A percentile compares a stretch with the other conserved stretches of the same genome.
Evolutionary conservation across 2,888 invertebrate species (phyloP).

Genomic region (Calliopum simillimum): DNA sequence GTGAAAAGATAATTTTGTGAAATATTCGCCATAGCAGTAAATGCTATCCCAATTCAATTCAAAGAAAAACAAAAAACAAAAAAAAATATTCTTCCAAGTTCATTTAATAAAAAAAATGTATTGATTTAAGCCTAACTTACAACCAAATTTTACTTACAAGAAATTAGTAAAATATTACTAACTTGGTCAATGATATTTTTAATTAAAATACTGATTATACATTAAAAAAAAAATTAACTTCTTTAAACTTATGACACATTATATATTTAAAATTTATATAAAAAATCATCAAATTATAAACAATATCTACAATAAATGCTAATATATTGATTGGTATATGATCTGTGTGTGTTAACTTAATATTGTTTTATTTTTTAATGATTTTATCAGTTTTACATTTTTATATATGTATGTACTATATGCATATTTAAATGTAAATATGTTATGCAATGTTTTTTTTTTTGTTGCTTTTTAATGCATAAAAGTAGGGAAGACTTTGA

Average conservation of each 20-base stretch:
- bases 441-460: slow-evolving; percentile 10
- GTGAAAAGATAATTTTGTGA: too few relatives aligned
- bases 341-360: slow-evolving; percentile 5
- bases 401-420: slow-evolving; percentile 5
- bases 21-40: too few relatives aligned
- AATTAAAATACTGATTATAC: slow-evolving; percentile 7
- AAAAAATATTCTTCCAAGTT: too few relatives aligned
- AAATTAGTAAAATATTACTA: too few relatives aligned
- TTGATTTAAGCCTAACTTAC: too few relatives aligned
- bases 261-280: background rate
- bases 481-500: slow-evolving; percentile 38
- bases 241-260: slow-evolving; percentile 15
- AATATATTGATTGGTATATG: background rate
- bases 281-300: background rate
- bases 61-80: too few relatives aligned
- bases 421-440: slow-evolving; percentile 19
- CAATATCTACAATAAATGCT: background rate
- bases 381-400: background rate
- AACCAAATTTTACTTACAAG: too few relatives aligned
- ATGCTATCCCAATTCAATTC: too few relatives aligned
- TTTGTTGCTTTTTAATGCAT: slow-evolving; percentile 14
- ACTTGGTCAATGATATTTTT: background rate
- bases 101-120: too few relatives aligned
- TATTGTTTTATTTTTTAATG: slow-evolving; percentile 14
- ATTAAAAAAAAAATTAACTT: background rate